These are phyloP conservation scores for Ditula angustiorana DNA, from an alignment of 2,888 invertebrate species.

Conservation along the genomic window DNA sequence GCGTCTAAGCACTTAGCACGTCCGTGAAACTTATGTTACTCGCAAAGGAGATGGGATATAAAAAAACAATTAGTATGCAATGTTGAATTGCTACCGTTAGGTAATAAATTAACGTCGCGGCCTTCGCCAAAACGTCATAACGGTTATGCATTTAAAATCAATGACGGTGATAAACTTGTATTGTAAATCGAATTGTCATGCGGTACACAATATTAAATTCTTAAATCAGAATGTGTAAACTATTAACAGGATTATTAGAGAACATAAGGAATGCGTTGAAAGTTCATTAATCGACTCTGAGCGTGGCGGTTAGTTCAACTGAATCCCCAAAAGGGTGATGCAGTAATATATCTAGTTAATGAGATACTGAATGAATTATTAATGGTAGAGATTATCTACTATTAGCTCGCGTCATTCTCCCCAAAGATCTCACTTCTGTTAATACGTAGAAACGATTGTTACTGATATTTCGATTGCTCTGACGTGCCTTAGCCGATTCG, in stretches of 20 bases:
- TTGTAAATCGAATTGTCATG: too few species aligned
- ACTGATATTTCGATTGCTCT: not conserved
- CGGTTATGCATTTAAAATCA: not conserved
- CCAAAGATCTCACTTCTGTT: not conserved
- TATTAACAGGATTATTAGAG: too few species aligned
- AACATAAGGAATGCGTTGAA: too few species aligned
- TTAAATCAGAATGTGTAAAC: too few species aligned
- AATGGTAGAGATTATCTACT: not conserved
- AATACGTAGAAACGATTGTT: not conserved
- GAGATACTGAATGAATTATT: not conserved
- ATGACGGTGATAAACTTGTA: not conserved
- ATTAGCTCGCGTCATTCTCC: not conserved
- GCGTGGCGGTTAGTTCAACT: too few species aligned
- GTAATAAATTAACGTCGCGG: not conserved
- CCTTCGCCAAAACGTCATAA: not conserved
- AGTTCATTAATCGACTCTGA: too few species aligned
- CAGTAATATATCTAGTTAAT: not conserved
- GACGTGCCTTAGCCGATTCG: not conserved
- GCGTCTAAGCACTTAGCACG: not conserved
- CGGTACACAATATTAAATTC: too few species aligned
- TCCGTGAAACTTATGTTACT: not conserved
- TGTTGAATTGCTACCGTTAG: conserved; percentile 9
- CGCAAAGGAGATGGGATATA: conserved; percentile 2
- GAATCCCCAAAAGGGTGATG: not conserved
- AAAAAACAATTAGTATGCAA: conserved; percentile 8